Percentiles rank a stretch among this genome's conserved stretches.
Conservation (phyloP, 1,140 invertebrate genomes). For the Drosophila seguyi region DNA sequence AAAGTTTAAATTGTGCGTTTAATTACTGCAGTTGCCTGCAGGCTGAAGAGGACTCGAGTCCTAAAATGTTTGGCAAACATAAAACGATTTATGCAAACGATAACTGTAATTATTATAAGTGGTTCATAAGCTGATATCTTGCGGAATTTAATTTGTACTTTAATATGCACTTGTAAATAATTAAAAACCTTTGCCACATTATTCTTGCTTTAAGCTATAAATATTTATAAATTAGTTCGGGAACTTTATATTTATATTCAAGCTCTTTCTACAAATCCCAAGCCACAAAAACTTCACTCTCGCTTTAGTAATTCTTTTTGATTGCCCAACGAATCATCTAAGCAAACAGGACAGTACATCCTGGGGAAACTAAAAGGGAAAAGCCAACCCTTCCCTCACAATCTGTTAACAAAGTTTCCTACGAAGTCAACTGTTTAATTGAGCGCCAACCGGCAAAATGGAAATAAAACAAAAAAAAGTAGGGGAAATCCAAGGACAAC, state of each 20-base stretch:
- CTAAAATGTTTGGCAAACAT: conserved; percentile 1
- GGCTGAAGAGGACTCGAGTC: conserved; percentile 15
- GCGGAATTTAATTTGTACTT: neutral
- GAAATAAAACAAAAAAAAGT: conserved; percentile 7
- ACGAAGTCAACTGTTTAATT: conserved; percentile 63
- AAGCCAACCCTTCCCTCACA: conserved; percentile 4
- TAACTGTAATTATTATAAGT: conserved; percentile 14
- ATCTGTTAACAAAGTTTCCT: conserved; percentile 28
- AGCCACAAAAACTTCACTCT: conserved; percentile 8
- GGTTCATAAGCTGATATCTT: neutral
- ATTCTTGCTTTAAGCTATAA: neutral
- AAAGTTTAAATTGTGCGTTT: conserved; percentile 51
- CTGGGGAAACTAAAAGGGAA: neutral
- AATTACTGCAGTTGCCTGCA: conserved; percentile 51
- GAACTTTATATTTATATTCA: neutral
- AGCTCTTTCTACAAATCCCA: neutral
- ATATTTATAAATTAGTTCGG: neutral
- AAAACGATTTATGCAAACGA: conserved; percentile 18
- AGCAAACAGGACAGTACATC: conserved; percentile 17
- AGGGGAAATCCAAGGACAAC: conserved; percentile 74
- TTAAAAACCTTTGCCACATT: too few species aligned
- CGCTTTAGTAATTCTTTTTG: conserved; percentile 3
- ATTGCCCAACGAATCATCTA: conserved; percentile 25
- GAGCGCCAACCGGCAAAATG: conserved; percentile 37
- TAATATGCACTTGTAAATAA: neutral